phyloP scores from a whole-genome alignment of 1,140 invertebrate genomes.

The Caerostris extrusa region DNA sequence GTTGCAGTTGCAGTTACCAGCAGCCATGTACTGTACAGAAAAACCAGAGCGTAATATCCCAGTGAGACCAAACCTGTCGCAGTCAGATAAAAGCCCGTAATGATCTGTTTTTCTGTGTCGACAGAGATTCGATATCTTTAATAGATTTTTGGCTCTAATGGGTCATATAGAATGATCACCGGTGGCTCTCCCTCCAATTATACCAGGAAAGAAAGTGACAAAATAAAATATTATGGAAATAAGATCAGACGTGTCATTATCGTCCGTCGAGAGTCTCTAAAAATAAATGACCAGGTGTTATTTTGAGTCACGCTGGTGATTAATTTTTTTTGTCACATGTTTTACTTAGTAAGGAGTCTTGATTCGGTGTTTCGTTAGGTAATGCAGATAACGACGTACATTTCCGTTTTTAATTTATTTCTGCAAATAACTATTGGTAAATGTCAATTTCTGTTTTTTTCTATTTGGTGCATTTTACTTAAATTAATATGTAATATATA shows the following conservation, averaged over 20 bases:
- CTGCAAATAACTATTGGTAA: too few relatives aligned
- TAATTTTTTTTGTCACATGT: not conserved
- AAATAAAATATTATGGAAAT: slow-evolving; percentile 66
- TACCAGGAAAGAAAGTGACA: slow-evolving; percentile 42
- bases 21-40: not conserved
- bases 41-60: not conserved
- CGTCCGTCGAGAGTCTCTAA: not conserved
- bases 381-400: not conserved
- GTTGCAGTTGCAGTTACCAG: not conserved
- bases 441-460: too few relatives aligned
- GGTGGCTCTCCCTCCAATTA: slow-evolving; percentile 38
- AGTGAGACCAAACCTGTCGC: slow-evolving; percentile 35
- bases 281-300: slow-evolving; percentile 25
- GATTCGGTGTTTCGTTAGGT: not conserved
- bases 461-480: too few relatives aligned
- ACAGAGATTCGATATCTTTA: slow-evolving; percentile 51
- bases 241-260: slow-evolving; percentile 30
- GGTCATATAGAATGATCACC: slow-evolving; percentile 2
- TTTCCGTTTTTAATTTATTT: too few relatives aligned
- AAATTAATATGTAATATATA: too few relatives aligned
- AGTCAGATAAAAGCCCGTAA: slow-evolving; percentile 52
- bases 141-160: slow-evolving; percentile 50
- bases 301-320: not conserved
- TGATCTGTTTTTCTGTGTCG: slow-evolving; percentile 27
- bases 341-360: not conserved